phyloP scores from a whole-genome alignment of 2,797 vertebrate species.

The Platalea minor region DNA sequence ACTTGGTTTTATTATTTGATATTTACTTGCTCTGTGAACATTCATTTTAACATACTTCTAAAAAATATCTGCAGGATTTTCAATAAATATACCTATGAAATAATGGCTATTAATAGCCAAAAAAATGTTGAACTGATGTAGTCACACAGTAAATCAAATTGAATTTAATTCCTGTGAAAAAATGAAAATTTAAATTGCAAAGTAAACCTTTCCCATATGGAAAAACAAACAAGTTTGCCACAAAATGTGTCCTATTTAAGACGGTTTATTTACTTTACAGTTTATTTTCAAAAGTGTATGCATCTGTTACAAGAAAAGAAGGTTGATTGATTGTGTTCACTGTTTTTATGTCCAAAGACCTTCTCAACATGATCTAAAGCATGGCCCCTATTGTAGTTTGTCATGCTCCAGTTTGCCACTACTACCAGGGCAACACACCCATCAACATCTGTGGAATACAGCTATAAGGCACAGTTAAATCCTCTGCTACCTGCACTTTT shows the following conservation, averaged over 20 bases:
- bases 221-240: background rate
- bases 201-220: background rate
- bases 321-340: background rate
- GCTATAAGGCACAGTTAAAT: background rate
- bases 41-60: background rate
- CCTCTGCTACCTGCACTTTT: background rate
- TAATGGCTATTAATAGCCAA: background rate
- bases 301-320: background rate
- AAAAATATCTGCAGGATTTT: background rate
- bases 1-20: background rate
- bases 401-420: background rate
- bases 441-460: background rate
- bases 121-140: background rate
- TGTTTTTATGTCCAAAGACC: background rate
- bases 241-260: background rate
- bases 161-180: background rate
- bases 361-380: background rate
- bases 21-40: background rate
- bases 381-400: background rate
- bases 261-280: background rate
- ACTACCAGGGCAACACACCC: background rate
- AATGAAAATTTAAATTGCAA: background rate
- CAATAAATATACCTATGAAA: background rate
- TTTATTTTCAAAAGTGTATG: background rate
- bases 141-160: background rate